Evolutionary conservation across 1,140 invertebrate genomes (phyloP), one percentile per base, ranked within the genome.

Genomic region (Bacillus rossius): DNA sequence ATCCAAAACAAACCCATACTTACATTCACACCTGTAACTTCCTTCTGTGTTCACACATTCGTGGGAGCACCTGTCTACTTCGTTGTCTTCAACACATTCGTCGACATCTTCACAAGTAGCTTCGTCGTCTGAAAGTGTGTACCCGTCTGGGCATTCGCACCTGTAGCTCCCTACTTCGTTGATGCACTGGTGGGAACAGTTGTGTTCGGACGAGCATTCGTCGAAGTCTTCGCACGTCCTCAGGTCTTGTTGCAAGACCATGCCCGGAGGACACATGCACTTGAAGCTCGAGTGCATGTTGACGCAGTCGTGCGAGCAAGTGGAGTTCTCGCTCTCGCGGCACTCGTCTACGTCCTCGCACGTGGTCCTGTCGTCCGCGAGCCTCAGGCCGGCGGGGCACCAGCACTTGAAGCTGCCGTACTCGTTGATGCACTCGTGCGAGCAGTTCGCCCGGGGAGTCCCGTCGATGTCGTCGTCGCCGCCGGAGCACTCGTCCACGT

Each of bases 161-260:
- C 74, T 62, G 62, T 77, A 86, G 3, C 77, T 79, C 1, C 86
- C 88, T n/a, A 77, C 70, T 0, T 76, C 77, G 61, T 89, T 88
- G 47, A 81, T 72, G 69, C 88, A 91, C 16, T 71, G 71, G 57
- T 82, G 78, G 1, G 77, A 76, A 58, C 86, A 88, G 17, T 77
- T 80, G 62, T 82, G 4, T 34, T 34, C 53, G 2, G 38, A 23
- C n/a, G 22, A n/a, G n/a, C 81, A 83, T 62, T 82, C 81, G 68
- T 83, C 74, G 1, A 81, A 72, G 64, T 82, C 80, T 51, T 74
- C 71, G 59, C 80, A 82, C 52, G 72, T 71, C 16, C 73, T 71
- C 13, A 72, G 77, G 49, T 71, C 72, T 14, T 61, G 51, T 71
- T 71, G 66, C 3, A 64, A 72, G 17, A 72, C 69, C 19, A 84